phyloP scores from a whole-genome alignment of 2,797 vertebrate genomes.

The Squalus acanthias region DNA sequence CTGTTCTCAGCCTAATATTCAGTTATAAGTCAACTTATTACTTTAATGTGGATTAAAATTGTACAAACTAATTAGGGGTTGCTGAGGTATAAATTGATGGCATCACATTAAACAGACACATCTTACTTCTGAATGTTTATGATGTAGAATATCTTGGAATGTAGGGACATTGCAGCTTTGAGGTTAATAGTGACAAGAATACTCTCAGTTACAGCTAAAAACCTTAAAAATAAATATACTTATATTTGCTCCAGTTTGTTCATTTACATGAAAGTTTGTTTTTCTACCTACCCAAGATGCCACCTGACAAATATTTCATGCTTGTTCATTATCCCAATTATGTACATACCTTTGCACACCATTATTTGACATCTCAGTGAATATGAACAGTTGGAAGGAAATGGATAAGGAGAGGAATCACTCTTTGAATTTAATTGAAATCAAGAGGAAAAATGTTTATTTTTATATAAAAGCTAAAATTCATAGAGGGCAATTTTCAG shows the following conservation, averaged over 20 bases:
- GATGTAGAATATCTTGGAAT: background rate
- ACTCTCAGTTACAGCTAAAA: background rate
- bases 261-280: background rate
- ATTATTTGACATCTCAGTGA: background rate
- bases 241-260: background rate
- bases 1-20: background rate
- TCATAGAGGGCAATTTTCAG: background rate
- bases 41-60: constrained; percentile 2
- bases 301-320: no score
- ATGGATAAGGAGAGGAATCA: background rate
- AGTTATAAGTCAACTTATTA: background rate
- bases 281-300: no score
- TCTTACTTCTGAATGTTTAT: background rate
- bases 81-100: background rate
- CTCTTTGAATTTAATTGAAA: background rate
- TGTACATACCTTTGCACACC: background rate
- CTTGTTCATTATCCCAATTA: background rate
- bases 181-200: background rate
- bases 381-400: background rate
- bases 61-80: background rate
- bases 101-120: background rate
- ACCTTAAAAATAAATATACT: no score
- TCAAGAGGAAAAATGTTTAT: background rate
- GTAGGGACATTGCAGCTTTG: background rate
- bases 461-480: background rate